Percentiles rank a stretch among this genome's conserved stretches.
phyloP scores from a whole-genome alignment of 2,888 invertebrate species.

The Falcaria lacertinaria region DNA sequence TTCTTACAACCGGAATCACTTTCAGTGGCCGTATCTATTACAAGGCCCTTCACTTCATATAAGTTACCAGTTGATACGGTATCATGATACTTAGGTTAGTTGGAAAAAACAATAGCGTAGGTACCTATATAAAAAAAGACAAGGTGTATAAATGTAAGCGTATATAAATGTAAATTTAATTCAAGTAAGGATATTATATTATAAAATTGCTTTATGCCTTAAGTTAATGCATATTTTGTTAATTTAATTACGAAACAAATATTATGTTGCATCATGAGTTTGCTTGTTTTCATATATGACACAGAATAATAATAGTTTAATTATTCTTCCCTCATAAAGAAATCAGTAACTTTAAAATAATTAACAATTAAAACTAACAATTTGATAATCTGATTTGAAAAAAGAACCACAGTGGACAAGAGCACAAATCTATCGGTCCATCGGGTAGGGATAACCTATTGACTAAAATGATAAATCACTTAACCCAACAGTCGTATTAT shows the following conservation, averaged over 20 bases:
- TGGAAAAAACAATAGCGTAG: neutral
- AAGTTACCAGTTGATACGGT: conserved; percentile 25
- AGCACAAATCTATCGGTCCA: conserved; percentile 36
- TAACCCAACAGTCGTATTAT: no score
- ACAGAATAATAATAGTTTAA: no score
- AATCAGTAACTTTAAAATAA: no score
- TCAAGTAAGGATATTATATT: conserved; percentile 45
- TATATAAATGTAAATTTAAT: conserved; percentile 52
- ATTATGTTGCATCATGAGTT: conserved; percentile 42
- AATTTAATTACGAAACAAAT: conserved; percentile 40
- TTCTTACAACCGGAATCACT: conserved; percentile 14
- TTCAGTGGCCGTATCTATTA: conserved; percentile 44
- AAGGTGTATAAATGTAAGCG: conserved; percentile 51
- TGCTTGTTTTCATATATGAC: no score
- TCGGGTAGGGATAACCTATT: conserved; percentile 29
- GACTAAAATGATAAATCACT: no score
- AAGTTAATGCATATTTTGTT: conserved; percentile 43
- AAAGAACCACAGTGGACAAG: no score
- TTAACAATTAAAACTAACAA: no score
- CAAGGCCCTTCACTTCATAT: conserved; percentile 43
- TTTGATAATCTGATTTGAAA: no score
- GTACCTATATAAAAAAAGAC: no score
- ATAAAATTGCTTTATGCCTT: conserved; percentile 37
- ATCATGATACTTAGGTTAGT: conserved; percentile 21
- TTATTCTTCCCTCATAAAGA: no score